Evolutionary conservation across 2,797 vertebrate species (phyloP).

Genomic region (Hydrophis major): DNA sequence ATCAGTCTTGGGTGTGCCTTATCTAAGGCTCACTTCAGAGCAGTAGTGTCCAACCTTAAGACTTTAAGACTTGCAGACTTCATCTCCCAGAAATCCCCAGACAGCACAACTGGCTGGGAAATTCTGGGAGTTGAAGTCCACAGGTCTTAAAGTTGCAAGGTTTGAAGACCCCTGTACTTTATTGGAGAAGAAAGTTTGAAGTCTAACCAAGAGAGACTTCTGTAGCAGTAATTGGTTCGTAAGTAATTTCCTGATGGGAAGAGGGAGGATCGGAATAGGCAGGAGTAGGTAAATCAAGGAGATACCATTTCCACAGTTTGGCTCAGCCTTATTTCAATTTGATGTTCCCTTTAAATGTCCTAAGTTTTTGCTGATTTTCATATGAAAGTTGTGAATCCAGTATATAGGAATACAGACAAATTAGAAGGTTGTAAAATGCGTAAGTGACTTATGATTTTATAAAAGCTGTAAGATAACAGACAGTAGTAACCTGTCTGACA

Average conservation of each 20-base stretch:
- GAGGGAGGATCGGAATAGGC: neutral
- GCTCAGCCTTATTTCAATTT: neutral
- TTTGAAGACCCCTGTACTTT: neutral
- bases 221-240: neutral
- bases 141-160: neutral
- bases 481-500: conserved; percentile 58
- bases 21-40: neutral
- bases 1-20: neutral
- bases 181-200: neutral
- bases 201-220: neutral
- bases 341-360: conserved; percentile 53
- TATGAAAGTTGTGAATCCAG: conserved; percentile 66
- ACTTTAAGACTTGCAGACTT: neutral
- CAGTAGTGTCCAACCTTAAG: neutral
- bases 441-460: conserved; percentile 62
- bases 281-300: neutral
- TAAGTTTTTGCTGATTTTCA: conserved; percentile 67
- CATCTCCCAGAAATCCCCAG: neutral
- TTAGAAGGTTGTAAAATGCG: conserved; percentile 64
- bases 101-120: neutral
- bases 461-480: conserved; percentile 63
- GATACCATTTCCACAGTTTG: neutral
- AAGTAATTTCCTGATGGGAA: neutral
- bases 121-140: neutral
- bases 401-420: conserved; percentile 56